Conservation (phyloP, 1,140 invertebrate genomes). For the Atta texana region DNA sequence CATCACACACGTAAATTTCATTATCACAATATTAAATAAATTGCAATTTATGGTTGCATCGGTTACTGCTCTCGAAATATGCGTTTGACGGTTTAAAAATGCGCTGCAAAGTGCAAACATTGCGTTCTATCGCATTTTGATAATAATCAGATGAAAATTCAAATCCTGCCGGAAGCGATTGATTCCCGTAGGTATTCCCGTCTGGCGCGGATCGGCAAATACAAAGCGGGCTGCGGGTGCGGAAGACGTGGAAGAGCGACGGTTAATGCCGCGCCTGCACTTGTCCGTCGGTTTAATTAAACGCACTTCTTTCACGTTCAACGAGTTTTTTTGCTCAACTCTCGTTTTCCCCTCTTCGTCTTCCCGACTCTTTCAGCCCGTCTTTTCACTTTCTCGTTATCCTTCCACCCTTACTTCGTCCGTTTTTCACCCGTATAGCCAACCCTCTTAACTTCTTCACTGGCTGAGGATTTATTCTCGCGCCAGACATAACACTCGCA, state of each 20-base stretch:
- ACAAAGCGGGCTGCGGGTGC: slow-evolving; percentile 67
- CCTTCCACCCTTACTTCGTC: slow-evolving; percentile 57
- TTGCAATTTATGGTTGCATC: slow-evolving; percentile 5
- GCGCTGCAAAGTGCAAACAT: neutral
- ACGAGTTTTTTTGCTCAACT: slow-evolving; percentile 68
- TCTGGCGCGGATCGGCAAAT: slow-evolving; percentile 48
- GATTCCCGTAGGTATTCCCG: slow-evolving; percentile 2
- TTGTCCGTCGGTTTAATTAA: slow-evolving; percentile 73
- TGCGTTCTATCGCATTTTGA: neutral
- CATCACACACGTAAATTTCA: neutral
- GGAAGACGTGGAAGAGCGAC: slow-evolving; percentile 67
- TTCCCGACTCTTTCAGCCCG: neutral
- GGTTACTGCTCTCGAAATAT: neutral
- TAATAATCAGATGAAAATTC: slow-evolving; percentile 55
- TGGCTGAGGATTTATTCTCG: slow-evolving; percentile 59
- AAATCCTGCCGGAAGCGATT: slow-evolving; percentile 29
- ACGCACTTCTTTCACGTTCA: slow-evolving; percentile 75
- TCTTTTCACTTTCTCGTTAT: slow-evolving; percentile 71
- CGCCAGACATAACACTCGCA: slow-evolving; percentile 54
- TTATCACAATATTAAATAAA: neutral
- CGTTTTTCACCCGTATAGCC: slow-evolving; percentile 17
- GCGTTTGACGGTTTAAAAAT: neutral
- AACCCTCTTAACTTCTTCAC: slow-evolving; percentile 61
- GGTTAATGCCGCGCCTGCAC: slow-evolving; percentile 64
- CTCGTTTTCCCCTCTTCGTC: slow-evolving; percentile 32